A percentile compares a stretch with the other conserved stretches of the same genome.
phyloP scores from a whole-genome alignment of 2,797 vertebrate genomes.

The Microctenopoma lineatum region DNA sequence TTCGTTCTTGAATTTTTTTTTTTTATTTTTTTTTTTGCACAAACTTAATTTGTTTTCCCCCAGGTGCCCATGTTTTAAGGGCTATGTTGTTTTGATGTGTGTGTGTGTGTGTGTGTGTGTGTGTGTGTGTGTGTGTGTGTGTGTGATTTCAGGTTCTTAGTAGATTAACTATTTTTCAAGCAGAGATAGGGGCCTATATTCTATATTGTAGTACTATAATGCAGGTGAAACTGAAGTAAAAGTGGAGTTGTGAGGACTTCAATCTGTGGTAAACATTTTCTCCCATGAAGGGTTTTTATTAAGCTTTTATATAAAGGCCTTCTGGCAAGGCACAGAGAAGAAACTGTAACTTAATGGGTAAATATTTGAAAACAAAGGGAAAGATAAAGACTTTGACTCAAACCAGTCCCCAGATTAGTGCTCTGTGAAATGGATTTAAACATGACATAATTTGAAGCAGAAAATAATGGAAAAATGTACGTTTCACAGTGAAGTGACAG shows the following conservation, averaged over 20 bases:
- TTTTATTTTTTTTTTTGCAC: conserved; percentile 61
- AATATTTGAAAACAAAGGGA: conserved; percentile 58
- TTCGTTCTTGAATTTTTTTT: neutral
- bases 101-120: conserved; percentile 6
- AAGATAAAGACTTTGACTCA: conserved; percentile 44
- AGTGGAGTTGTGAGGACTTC: conserved; percentile 53
- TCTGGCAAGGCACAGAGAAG: conserved; percentile 76
- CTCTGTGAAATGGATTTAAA: conserved; percentile 2
- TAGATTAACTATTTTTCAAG: conserved; percentile 56
- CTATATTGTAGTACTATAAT: conserved; percentile 39
- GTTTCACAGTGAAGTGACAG: neutral
- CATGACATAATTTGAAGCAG: too few species aligned
- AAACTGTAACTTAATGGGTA: conserved; percentile 47
- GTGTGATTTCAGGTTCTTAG: conserved; percentile 67
- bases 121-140: neutral
- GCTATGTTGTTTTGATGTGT: conserved; percentile 42
- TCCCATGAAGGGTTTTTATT: conserved; percentile 50
- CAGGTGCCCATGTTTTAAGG: conserved; percentile 54
- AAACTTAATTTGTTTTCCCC: conserved; percentile 62
- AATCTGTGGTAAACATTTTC: conserved; percentile 72
- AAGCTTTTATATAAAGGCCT: conserved; percentile 60
- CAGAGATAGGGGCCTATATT: conserved; percentile 38
- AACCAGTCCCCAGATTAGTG: conserved; percentile 30
- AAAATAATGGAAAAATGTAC: conserved; percentile 2
- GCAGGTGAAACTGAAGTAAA: conserved; percentile 35